Evolutionary conservation across 37 sponge, comb jelly and placozoan genomes (phyloP), one percentile per base, ranked within the genome.

Genomic region (Halisarca cf. caerulea): DNA sequence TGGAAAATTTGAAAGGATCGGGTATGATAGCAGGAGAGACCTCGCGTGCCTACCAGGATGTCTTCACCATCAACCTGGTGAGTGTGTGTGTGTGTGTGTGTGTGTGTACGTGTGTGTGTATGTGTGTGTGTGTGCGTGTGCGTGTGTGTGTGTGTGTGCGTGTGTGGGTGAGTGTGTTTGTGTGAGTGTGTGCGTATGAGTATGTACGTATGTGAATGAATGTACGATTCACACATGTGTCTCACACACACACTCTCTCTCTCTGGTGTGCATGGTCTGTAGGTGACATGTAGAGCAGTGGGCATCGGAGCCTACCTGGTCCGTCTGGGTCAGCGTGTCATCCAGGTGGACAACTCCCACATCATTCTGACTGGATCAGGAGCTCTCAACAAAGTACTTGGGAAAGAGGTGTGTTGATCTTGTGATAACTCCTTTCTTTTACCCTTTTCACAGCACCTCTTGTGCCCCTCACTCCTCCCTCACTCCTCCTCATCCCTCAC

Each of bases 21-120:
- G 99, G 96, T 0, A 96, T 94, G 92, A 95, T 98, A 38, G 99
- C 99, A 6, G 96, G 99, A 42, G 99, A 98, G 45, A 96, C 99
- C 5, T 96, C 96, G 43, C 90, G 83, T 42, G 99, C 99, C 11
- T 98, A 95, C 78, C 75, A 98, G 21, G 99, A 98, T 38, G 89
- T 91, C 61, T 85, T 96, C 87, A 98, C 99, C 44, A 85, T 98
- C 58, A 98, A 90, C 57, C 78, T 98, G 80, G 98, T 96, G 57
- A 83, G 90, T 79, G 30, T 58, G 77, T 68, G 69, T 61, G 64
- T 61, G 64, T 61, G 64, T 61, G 64, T 61, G 64, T 61, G 64
- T 61, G 64, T 61, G 64, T 61, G 64, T 61, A 23, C 15, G 64
- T 61, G 64, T 61, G 64, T 61, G 64, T 61, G 64, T 61, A 23